Conservation (phyloP, 2,888 invertebrate species). For the Stenoptilia bipunctidactyla region DNA sequence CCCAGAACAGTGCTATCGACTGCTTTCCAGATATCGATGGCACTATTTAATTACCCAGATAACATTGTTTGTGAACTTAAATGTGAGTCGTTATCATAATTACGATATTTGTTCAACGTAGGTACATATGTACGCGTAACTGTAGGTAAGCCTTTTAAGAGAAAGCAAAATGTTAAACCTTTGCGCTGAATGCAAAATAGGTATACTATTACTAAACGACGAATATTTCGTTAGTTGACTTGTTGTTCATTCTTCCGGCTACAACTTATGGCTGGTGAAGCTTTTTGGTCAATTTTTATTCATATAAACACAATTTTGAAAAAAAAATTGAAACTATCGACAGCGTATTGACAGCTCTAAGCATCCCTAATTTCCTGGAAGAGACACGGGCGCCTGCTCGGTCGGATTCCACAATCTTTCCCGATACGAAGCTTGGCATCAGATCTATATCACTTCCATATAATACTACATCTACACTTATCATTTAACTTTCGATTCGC, state of each 20-base stretch:
- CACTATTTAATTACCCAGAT: slow-evolving; percentile 41
- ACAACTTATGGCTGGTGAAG: no score
- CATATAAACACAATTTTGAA: no score
- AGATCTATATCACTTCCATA: neutral
- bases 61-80: slow-evolving; percentile 30
- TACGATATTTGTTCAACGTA: slow-evolving; percentile 25
- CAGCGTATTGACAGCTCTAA: neutral
- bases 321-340: no score
- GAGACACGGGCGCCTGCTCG: slow-evolving; percentile 58
- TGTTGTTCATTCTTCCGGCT: no score
- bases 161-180: no score
- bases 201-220: no score
- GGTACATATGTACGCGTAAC: neutral
- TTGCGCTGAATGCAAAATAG: no score
- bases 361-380: slow-evolving; percentile 65
- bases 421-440: slow-evolving; percentile 24
- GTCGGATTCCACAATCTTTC: slow-evolving; percentile 62
- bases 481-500: neutral
- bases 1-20: slow-evolving; percentile 17
- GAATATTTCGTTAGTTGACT: no score
- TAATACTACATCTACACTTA: neutral
- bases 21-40: slow-evolving; percentile 12
- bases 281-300: no score
- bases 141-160: no score
- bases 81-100: slow-evolving; percentile 21